phyloP scores from a whole-genome alignment of 2,888 invertebrate species.

The Pachymerium ferrugineum region DNA sequence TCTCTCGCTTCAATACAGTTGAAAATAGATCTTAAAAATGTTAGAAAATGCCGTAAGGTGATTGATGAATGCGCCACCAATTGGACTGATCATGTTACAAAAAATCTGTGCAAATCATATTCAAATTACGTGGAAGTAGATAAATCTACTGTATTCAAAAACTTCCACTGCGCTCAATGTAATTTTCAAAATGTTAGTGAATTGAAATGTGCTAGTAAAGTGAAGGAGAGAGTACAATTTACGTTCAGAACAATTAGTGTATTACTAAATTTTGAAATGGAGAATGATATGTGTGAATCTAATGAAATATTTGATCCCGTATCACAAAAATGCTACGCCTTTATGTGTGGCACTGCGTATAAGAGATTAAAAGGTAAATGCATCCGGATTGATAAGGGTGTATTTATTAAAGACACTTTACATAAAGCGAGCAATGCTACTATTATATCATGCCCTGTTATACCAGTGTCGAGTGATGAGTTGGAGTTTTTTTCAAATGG shows the following conservation, averaged over 20 bases:
- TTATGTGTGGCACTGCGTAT: neutral
- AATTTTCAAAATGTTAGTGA: constrained; percentile 40
- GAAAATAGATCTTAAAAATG: neutral
- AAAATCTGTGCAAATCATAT: neutral
- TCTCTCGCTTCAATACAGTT: neutral
- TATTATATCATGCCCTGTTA: neutral
- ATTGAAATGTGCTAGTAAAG: neutral
- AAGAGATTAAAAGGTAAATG: neutral
- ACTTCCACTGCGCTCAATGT: constrained; percentile 52
- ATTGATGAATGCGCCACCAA: neutral
- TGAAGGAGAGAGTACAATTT: neutral
- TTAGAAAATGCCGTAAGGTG: neutral
- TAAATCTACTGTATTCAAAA: constrained; percentile 43
- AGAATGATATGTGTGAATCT: neutral
- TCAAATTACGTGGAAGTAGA: neutral
- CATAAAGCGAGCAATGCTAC: neutral
- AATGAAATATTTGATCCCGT: neutral
- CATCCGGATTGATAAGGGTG: neutral
- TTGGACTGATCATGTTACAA: neutral
- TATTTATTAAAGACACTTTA: neutral
- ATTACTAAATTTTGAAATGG: neutral
- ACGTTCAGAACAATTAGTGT: neutral
- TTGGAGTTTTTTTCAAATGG: neutral
- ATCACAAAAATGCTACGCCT: neutral
- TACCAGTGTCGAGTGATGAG: neutral